phyloP scores from a whole-genome alignment of 2,113 vertebrate genomes.

The Labrus mixtus region DNA sequence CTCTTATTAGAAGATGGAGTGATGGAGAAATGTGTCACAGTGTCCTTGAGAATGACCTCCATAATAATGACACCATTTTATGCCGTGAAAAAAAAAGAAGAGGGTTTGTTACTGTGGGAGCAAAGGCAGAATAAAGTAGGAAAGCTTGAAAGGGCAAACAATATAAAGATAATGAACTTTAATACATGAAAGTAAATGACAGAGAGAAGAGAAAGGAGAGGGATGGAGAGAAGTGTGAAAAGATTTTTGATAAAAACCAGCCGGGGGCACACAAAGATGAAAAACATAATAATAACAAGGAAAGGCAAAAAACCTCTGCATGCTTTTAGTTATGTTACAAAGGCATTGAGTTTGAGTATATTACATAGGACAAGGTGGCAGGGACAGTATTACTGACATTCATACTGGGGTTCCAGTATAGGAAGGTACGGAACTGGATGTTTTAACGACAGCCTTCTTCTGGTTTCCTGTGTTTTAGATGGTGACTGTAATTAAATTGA shows the following conservation, averaged over 20 bases:
- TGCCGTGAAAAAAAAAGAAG: conserved; percentile 13
- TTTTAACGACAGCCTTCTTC: neutral
- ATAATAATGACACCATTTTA: conserved; percentile 58
- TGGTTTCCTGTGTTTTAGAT: neutral
- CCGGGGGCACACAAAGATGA: neutral
- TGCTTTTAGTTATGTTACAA: neutral
- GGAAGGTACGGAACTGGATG: neutral
- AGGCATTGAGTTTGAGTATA: neutral
- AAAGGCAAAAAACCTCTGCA: neutral
- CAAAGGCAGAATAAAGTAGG: neutral
- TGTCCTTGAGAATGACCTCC: conserved; percentile 72
- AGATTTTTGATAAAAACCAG: conserved; percentile 16
- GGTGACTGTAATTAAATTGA: neutral
- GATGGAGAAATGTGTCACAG: conserved; percentile 68
- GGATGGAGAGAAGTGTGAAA: neutral
- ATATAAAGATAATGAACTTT: neutral
- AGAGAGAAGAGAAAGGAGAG: neutral
- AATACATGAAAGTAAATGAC: conserved; percentile 1
- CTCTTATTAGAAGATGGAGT: conserved; percentile 67
- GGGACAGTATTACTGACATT: neutral
- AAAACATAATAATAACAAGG: neutral
- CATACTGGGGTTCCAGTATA: neutral
- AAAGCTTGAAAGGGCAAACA: neutral
- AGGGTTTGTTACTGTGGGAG: conserved; percentile 9
- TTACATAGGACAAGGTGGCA: neutral